Base-by-base conservation (phyloP, 2,888 invertebrate genomes). In the Ectemnius continuus region DNA sequence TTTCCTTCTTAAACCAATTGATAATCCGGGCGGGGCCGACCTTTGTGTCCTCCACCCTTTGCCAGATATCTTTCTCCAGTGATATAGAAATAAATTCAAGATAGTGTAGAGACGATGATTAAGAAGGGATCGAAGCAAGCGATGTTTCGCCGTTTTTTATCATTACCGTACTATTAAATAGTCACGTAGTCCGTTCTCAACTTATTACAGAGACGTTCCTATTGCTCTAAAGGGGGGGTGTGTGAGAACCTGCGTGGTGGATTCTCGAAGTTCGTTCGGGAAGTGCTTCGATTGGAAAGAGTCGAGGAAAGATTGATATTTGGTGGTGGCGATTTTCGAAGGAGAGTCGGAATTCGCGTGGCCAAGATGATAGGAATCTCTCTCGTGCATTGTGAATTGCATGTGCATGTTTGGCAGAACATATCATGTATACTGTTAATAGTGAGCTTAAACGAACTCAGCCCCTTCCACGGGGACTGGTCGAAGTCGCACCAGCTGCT, bases 381-480 rank as follows among this genome's bases (percentile, higher is more conserved):
- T 87, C 82, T 86, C 79, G 64, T 81, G 81, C 83, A 84, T 82
- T 81, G 78, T 84, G 75, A 81, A 68, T 76, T 76, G 87, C 87
- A 89, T 84, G 85, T 72, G 86, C 86, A 86, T 87, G 88, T 80
- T 75, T 77, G 75, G 84, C 84, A 87, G 85, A 78, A 80, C 75
- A 73, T 82, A 86, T 86, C 83, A 85, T 88, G 85, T 90, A 89
- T 87, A 90, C 88, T 90, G 90, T 91, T 91, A 91, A 90, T 90
- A 91, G 90, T 91, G 90, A 91, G 90, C 90, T 91, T 90, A 89
- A 89, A 87, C 86, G 85, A 86, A 71, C 77, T 76, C 36, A 36
- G 36, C 36, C 36, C 36, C 36, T 36, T 11, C 36, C 36, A 36
- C 36, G 36, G 36, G 36, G 36, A 11, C 36, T 36, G 36, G 36